A percentile compares a stretch with the other conserved stretches of the same genome.
phyloP scores from a whole-genome alignment of 2,113 vertebrate genomes.

The Poecile atricapillus region DNA sequence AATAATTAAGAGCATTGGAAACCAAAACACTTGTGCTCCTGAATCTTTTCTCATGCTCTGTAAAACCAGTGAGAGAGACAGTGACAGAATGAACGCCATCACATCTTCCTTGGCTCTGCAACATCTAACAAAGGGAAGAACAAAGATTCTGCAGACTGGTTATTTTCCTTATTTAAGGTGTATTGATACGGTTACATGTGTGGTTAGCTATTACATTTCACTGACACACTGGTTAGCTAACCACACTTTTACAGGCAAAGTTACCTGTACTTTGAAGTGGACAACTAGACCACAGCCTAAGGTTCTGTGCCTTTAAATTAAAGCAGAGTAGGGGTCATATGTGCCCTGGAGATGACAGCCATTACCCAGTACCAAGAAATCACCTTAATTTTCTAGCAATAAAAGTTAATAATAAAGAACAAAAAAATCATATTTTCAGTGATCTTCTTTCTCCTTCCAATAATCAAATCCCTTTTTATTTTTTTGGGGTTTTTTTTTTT shows the following conservation, averaged over 20 bases:
- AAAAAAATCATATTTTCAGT: background rate
- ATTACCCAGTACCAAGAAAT: background rate
- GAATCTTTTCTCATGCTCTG: background rate
- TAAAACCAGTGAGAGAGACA: background rate
- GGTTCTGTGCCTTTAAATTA: background rate
- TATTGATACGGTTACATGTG: background rate
- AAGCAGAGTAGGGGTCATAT: background rate
- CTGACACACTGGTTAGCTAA: background rate
- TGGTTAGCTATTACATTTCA: background rate
- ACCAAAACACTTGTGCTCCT: background rate
- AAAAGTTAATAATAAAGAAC: background rate
- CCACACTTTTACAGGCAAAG: background rate
- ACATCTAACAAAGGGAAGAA: background rate
- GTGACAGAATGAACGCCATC: background rate
- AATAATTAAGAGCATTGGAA: background rate
- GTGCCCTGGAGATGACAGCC: background rate
- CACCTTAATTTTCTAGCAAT: background rate
- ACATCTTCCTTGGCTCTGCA: fast-evolving
- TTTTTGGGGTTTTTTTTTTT: too few relatives aligned
- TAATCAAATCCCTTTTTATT: background rate
- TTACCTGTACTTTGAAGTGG: background rate
- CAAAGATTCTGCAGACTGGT: background rate
- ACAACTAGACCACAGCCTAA: background rate
- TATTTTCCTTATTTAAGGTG: background rate
- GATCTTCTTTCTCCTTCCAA: background rate